Conservation (phyloP, 23 tunicate species). For the Halocynthia aurantium region DNA sequence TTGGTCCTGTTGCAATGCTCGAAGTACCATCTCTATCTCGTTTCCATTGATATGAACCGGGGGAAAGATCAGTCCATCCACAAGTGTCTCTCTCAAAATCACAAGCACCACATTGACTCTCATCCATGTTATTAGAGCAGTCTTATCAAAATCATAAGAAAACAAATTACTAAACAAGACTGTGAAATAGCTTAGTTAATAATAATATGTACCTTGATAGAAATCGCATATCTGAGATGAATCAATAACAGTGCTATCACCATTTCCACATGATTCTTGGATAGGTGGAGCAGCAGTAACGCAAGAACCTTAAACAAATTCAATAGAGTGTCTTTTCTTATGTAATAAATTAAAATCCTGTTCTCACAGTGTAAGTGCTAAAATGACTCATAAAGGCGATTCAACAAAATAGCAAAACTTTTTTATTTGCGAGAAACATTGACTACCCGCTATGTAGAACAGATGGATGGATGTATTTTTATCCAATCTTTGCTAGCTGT, state of each 20-base stretch:
- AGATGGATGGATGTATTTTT: no score
- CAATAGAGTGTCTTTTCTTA: neutral
- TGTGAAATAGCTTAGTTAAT: neutral
- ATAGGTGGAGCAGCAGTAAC: conserved; percentile 57
- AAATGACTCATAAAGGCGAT: no score
- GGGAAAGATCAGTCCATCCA: conserved; percentile 66
- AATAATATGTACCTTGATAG: conserved; percentile 35
- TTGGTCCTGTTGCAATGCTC: conserved; percentile 68
- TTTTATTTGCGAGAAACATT: no score
- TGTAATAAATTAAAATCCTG: neutral
- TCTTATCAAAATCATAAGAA: conserved; percentile 21
- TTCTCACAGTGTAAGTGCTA: no score
- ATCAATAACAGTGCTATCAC: conserved; percentile 22
- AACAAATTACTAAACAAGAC: neutral
- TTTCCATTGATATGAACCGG: conserved; percentile 52
- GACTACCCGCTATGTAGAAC: no score
- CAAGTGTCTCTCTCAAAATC: conserved; percentile 53
- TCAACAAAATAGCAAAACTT: no score
- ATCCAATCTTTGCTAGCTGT: no score
- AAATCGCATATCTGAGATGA: conserved; percentile 70
- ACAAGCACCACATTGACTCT: conserved; percentile 63
- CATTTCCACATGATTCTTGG: conserved; percentile 35
- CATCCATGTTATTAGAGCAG: conserved; percentile 83
- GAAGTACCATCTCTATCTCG: conserved; percentile 85
- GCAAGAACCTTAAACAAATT: conserved; percentile 49